phyloP scores from a whole-genome alignment of 1,140 invertebrate species.

The Drosophila busckii region DNA sequence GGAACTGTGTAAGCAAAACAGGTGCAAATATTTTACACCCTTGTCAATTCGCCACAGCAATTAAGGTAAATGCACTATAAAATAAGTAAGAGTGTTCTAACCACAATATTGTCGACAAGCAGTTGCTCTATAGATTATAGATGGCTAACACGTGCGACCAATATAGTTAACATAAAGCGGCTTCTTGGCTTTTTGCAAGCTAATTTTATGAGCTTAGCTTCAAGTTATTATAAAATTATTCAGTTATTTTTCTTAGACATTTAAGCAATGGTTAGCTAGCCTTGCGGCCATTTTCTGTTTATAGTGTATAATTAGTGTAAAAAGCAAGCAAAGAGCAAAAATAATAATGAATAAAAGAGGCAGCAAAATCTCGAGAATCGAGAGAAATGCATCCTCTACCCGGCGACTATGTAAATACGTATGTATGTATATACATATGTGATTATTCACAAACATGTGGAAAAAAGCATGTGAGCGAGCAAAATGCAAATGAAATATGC shows the following conservation, averaged over 20 bases:
- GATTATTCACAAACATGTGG: slow-evolving; percentile 16
- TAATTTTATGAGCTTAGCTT: no score
- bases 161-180: not conserved
- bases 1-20: slow-evolving; percentile 36
- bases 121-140: not conserved
- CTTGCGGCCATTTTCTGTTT: no score
- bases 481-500: slow-evolving; percentile 60
- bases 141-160: not conserved
- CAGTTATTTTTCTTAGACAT: no score
- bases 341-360: no score
- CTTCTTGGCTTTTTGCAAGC: not conserved
- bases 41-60: slow-evolving; percentile 15
- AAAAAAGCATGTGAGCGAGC: slow-evolving; percentile 19
- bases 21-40: slow-evolving; percentile 26
- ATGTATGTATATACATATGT: not conserved
- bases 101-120: not conserved
- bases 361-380: no score
- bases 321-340: not conserved
- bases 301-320: slow-evolving; percentile 18
- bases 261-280: no score
- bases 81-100: slow-evolving; percentile 6
- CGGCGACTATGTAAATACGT: slow-evolving; percentile 7
- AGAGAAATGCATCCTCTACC: slow-evolving; percentile 11
- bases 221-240: no score
- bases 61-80: slow-evolving; percentile 21